Conservation (phyloP, 2,113 vertebrate genomes). For the Platichthys flesus region DNA sequence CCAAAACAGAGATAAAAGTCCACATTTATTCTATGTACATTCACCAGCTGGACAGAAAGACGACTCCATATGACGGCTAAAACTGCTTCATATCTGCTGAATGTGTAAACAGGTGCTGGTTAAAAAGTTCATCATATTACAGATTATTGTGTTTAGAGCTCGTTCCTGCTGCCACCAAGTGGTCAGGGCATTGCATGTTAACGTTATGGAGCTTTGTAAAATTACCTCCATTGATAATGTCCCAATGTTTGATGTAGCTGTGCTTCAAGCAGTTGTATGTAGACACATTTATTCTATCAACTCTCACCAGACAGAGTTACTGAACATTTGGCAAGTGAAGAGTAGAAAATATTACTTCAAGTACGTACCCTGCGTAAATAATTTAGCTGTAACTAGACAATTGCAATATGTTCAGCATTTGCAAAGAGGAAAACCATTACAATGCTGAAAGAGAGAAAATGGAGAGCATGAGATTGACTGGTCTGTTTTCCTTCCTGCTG, state of each 20-base stretch:
- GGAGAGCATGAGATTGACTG: slow-evolving; percentile 16
- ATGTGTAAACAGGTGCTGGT: no score
- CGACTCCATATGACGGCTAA: no score
- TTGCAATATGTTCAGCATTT: not conserved
- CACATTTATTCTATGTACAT: no score
- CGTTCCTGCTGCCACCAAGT: no score
- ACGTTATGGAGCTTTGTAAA: no score
- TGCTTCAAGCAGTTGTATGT: not conserved
- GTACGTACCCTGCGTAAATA: not conserved
- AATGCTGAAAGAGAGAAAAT: not conserved
- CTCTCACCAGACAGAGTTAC: not conserved
- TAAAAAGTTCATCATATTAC: no score
- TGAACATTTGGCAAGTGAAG: not conserved
- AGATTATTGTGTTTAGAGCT: no score
- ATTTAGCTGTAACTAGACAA: not conserved
- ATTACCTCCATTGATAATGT: not conserved
- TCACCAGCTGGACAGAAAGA: no score
- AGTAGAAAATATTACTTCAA: not conserved
- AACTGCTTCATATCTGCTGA: no score
- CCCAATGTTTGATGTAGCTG: not conserved
- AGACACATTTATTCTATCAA: not conserved
- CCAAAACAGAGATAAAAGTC: not conserved
- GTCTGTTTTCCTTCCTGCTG: slow-evolving; percentile 48
- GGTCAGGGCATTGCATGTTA: no score
- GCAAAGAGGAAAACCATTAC: not conserved